Evolutionary conservation across 1,140 invertebrate genomes (phyloP).

Genomic region (Babylonia areolata): DNA sequence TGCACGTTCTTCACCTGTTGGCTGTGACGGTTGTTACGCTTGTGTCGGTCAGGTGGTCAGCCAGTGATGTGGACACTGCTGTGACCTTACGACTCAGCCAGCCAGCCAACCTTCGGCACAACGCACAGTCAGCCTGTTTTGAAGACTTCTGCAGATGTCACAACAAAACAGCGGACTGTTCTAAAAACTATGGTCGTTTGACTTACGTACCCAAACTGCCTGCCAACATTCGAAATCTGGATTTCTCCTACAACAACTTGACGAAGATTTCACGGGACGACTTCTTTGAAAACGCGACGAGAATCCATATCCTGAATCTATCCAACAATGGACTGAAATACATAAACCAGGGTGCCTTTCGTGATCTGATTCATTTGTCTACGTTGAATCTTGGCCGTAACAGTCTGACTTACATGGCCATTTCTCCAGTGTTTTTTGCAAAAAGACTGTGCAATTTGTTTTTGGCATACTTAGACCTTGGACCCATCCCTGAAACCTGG

Average conservation of each 20-base stretch:
- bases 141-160: background rate
- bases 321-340: constrained; percentile 1
- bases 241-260: constrained; percentile 25
- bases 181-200: background rate
- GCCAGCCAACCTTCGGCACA: no score
- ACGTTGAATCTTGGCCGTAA: background rate
- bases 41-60: no score
- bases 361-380: background rate
- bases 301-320: background rate
- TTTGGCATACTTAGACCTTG: background rate
- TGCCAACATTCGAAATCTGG: background rate
- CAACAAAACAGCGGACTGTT: background rate
- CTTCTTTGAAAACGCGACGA: background rate
- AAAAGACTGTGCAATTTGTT: background rate
- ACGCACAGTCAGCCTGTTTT: background rate
- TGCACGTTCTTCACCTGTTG: no score
- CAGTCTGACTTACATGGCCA: background rate
- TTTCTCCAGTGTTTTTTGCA: background rate
- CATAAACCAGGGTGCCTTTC: background rate
- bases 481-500: background rate
- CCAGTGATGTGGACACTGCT: no score
- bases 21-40: background rate
- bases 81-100: no score
- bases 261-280: background rate
- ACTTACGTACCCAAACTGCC: background rate